Conservation (phyloP, 2,888 invertebrate genomes). For the Cantharis lateralis region DNA sequence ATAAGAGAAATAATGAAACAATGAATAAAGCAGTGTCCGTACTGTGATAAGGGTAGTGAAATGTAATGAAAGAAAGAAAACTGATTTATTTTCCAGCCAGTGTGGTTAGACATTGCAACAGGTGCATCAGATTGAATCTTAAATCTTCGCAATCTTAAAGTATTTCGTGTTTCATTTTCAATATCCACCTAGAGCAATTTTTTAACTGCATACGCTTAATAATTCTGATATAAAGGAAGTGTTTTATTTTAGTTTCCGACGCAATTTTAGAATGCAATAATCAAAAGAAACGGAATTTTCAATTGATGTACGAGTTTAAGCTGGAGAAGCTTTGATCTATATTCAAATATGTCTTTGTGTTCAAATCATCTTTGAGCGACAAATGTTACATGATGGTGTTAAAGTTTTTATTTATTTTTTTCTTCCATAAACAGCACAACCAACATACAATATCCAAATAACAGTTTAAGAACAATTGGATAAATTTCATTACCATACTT, state of each 20-base stretch:
- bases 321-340: constrained; percentile 44
- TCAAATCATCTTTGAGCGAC: constrained; percentile 39
- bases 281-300: constrained; percentile 49
- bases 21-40: constrained; percentile 29
- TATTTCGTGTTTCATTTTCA: background rate
- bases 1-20: background rate
- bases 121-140: constrained; percentile 45
- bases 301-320: constrained; percentile 43
- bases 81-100: constrained; percentile 48
- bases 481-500: background rate
- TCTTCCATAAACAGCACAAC: background rate
- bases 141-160: constrained; percentile 40
- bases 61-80: constrained; percentile 45
- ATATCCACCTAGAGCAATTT: background rate
- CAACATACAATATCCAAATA: background rate
- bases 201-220: background rate
- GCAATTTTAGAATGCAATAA: constrained; percentile 48
- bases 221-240: constrained; percentile 23
- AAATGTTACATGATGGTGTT: constrained; percentile 1
- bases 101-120: constrained; percentile 48
- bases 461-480: background rate
- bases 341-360: constrained; percentile 51
- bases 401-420: background rate
- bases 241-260: constrained; percentile 45
- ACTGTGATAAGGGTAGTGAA: constrained; percentile 39